Evolutionary conservation across 2,888 invertebrate genomes (phyloP).

Genomic region (Chrysolina haemoptera): DNA sequence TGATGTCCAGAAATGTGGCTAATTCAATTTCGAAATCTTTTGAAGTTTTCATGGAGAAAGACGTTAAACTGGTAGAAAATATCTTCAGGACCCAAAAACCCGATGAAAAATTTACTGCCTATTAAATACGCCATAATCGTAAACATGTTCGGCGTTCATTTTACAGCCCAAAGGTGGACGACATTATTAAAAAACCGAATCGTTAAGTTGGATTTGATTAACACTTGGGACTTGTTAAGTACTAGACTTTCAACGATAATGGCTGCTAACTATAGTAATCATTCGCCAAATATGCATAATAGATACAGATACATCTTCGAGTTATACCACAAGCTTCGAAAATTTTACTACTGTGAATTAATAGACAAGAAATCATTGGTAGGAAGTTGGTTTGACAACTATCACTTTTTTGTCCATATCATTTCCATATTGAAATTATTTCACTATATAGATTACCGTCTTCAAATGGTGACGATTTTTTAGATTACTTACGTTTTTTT

Average conservation of each 20-base stretch:
- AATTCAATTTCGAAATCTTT: too few relatives aligned
- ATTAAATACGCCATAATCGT: not conserved
- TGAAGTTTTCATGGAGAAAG: too few relatives aligned
- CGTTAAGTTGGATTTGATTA: slow-evolving; percentile 7
- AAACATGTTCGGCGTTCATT: not conserved
- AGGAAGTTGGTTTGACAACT: too few relatives aligned
- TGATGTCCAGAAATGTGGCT: too few relatives aligned
- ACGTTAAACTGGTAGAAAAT: not conserved
- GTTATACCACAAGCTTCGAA: too few relatives aligned
- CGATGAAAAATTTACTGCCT: not conserved
- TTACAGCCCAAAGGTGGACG: not conserved
- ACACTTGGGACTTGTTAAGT: slow-evolving; percentile 14
- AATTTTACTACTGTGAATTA: too few relatives aligned
- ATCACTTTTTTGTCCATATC: too few relatives aligned
- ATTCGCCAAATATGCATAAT: slow-evolving; percentile 9
- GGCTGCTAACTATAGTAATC: slow-evolving; percentile 2
- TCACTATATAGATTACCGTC: too few relatives aligned
- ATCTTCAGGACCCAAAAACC: not conserved
- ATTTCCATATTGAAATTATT: too few relatives aligned
- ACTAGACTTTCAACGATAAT: not conserved
- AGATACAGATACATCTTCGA: not conserved
- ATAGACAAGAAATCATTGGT: too few relatives aligned
- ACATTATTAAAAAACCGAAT: slow-evolving; percentile 9
- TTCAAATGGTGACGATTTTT: too few relatives aligned
- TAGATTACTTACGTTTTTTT: too few relatives aligned